phyloP scores from a whole-genome alignment of 2,797 vertebrate genomes.

The Sitta carolinensis region DNA sequence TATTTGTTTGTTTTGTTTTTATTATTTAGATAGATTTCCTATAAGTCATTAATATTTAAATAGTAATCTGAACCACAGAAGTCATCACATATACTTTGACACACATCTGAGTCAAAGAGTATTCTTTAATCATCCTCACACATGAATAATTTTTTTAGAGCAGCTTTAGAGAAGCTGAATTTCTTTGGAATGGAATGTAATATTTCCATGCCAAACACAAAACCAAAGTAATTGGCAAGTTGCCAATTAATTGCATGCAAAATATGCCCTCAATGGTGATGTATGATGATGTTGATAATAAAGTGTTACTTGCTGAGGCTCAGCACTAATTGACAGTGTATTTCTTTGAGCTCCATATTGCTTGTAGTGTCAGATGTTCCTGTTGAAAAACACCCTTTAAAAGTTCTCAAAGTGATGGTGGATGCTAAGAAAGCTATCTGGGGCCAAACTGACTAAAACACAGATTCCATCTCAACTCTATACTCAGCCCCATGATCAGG shows the following conservation, averaged over 20 bases:
- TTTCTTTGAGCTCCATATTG: not conserved
- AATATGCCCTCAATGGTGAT: not conserved
- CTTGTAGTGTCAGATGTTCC: not conserved
- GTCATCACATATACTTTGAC: not conserved
- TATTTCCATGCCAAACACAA: not conserved
- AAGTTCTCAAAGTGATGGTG: not conserved
- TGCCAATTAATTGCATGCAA: not conserved
- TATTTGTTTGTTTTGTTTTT: too few relatives aligned
- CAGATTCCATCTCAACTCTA: not conserved
- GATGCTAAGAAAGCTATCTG: not conserved
- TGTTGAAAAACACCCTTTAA: not conserved
- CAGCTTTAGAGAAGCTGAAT: not conserved
- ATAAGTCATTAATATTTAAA: conserved; percentile 19
- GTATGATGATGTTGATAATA: not conserved
- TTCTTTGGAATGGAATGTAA: not conserved
- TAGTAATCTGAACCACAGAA: not conserved
- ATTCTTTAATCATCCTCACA: not conserved
- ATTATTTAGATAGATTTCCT: not conserved
- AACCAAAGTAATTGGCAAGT: conserved; percentile 3
- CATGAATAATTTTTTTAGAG: not conserved
- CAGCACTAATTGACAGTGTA: not conserved
- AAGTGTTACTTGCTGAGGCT: not conserved
- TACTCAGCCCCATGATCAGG: not conserved
- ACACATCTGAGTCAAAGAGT: not conserved
- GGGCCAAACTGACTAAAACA: not conserved